Percentiles rank a stretch among this genome's conserved stretches.
phyloP scores from a whole-genome alignment of 2,113 vertebrate genomes.

The Toxotes chatareus region DNA sequence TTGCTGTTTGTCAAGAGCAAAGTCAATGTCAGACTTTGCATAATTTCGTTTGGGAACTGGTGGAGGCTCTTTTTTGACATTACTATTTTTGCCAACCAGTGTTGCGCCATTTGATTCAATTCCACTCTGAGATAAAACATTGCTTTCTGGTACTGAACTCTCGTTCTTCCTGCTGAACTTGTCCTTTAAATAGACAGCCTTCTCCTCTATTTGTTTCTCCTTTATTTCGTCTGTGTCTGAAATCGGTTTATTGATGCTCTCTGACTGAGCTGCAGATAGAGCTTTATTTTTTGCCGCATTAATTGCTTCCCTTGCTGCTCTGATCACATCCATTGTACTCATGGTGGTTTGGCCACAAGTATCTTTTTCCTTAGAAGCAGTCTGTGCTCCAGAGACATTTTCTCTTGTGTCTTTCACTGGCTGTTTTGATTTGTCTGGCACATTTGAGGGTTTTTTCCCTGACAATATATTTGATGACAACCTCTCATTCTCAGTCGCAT shows the following conservation, averaged over 20 bases:
- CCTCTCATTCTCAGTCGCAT: slow-evolving; percentile 28
- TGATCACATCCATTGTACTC: slow-evolving; percentile 72
- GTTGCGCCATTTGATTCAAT: slow-evolving; percentile 16
- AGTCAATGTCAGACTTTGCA: slow-evolving; percentile 65
- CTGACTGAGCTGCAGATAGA: slow-evolving; percentile 43
- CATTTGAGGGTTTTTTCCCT: slow-evolving; percentile 46
- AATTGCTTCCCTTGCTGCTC: slow-evolving; percentile 77
- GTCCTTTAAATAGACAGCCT: slow-evolving; percentile 19
- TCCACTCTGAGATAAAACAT: slow-evolving; percentile 2
- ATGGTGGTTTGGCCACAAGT: slow-evolving; percentile 33
- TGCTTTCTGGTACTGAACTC: slow-evolving; percentile 10
- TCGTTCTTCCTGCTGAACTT: neutral
- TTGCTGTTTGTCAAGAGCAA: slow-evolving; percentile 52
- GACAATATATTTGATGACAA: slow-evolving; percentile 16
- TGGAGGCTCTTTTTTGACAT: slow-evolving; percentile 63
- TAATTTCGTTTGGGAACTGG: slow-evolving; percentile 75
- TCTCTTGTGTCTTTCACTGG: slow-evolving; percentile 40
- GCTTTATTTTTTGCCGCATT: slow-evolving; percentile 70
- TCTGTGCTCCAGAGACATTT: slow-evolving; percentile 24
- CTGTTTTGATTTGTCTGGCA: slow-evolving; percentile 54
- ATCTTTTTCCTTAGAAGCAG: slow-evolving; percentile 48
- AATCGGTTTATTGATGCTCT: slow-evolving; percentile 32
- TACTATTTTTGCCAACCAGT: neutral
- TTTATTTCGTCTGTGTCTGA: slow-evolving; percentile 46
- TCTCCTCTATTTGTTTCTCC: slow-evolving; percentile 42